Percentiles rank a stretch among this genome's conserved stretches.
These are phyloP conservation scores for Lophochroa leadbeateri DNA, from an alignment of 2,113 vertebrate genomes.

Conservation along the genomic window DNA sequence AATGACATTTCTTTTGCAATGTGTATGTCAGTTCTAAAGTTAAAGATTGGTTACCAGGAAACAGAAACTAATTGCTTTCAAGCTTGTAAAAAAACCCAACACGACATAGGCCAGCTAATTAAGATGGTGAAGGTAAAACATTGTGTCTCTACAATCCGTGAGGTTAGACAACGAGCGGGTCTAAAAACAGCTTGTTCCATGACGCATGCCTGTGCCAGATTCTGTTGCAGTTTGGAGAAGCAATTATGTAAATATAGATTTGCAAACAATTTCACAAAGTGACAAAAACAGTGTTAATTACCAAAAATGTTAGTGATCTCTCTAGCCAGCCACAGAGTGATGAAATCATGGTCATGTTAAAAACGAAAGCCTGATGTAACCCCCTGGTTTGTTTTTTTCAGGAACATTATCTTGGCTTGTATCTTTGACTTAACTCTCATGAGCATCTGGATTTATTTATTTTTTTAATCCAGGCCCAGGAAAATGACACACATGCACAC, in stretches of 20 bases:
- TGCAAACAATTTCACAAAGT: conserved; percentile 53
- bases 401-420: background rate
- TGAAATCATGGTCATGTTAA: conserved; percentile 47
- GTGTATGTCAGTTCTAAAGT: background rate
- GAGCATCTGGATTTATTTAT: background rate
- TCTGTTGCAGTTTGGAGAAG: conserved; percentile 39
- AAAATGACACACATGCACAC: background rate
- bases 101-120: background rate
- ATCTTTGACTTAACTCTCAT: background rate
- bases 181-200: conserved; percentile 23
- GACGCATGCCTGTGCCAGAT: conserved; percentile 27
- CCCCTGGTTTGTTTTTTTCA: background rate
- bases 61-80: background rate
- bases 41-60: conserved; percentile 8
- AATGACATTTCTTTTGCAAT: background rate
- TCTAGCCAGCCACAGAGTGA: conserved; percentile 37
- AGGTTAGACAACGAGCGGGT: background rate
- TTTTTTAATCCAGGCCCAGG: background rate
- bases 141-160: background rate
- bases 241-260: conserved; percentile 68
- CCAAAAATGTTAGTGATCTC: conserved; percentile 5
- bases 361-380: conserved; percentile 46
- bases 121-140: conserved; percentile 5
- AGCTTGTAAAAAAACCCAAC: background rate
- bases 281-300: conserved; percentile 57